A percentile compares a stretch with the other conserved stretches of the same genome.
Evolutionary conservation across 2,888 invertebrate genomes (phyloP).

Genomic region (Dryococelus australis): DNA sequence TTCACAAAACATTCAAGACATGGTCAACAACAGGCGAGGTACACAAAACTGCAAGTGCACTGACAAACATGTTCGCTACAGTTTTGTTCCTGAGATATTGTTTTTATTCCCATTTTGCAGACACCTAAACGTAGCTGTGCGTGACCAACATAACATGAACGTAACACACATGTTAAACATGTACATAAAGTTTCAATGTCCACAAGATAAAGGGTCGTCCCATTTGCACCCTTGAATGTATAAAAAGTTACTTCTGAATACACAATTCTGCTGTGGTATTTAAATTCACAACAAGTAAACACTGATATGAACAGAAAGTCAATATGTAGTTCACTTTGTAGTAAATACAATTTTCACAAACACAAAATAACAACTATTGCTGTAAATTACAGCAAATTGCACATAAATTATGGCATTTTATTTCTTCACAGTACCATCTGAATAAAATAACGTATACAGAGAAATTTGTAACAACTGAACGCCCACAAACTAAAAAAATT

Average conservation of each 20-base stretch:
- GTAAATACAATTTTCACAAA: conserved; percentile 25
- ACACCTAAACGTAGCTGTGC: conserved; percentile 38
- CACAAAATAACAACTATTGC: conserved; percentile 25
- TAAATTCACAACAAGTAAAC: background rate
- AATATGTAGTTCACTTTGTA: background rate
- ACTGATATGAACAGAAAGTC: background rate
- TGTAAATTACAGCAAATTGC: conserved; percentile 24
- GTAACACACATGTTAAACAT: conserved; percentile 31
- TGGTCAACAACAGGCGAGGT: conserved; percentile 37
- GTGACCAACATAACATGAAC: conserved; percentile 33
- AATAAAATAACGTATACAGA: conserved; percentile 27
- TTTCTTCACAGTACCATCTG: conserved; percentile 18
- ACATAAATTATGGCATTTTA: conserved; percentile 23
- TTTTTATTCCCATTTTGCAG: conserved; percentile 25
- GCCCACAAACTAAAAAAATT: conserved; percentile 30
- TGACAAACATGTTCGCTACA: conserved; percentile 42
- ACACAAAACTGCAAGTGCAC: conserved; percentile 39
- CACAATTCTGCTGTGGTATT: background rate
- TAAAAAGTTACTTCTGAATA: conserved; percentile 31
- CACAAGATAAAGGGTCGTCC: background rate
- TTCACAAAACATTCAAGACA: conserved; percentile 38
- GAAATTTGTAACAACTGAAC: conserved; percentile 19
- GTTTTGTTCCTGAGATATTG: conserved; percentile 44
- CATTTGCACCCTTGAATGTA: conserved; percentile 16
- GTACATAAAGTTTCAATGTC: conserved; percentile 24